phyloP scores from a whole-genome alignment of 2,113 vertebrate species.

The Camelus bactrianus region DNA sequence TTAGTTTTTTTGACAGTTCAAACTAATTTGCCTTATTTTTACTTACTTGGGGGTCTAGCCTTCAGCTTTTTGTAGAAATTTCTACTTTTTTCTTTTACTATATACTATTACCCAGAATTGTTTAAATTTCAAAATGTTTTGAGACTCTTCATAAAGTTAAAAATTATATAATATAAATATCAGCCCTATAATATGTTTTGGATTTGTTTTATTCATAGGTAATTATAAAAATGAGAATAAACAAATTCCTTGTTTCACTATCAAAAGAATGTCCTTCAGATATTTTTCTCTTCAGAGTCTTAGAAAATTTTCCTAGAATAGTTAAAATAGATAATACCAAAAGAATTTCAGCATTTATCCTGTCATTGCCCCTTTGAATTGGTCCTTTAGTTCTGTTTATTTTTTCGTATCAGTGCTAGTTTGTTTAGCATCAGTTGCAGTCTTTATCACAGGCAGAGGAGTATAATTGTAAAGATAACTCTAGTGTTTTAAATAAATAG shows the following conservation, averaged over 20 bases:
- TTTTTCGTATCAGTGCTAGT: neutral
- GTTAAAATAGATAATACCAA: neutral
- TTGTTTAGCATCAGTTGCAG: neutral
- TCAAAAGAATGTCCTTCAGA: neutral
- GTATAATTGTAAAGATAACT: neutral
- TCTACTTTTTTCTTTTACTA: slow-evolving; percentile 40
- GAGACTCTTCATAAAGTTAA: slow-evolving; percentile 1
- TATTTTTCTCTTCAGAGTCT: neutral
- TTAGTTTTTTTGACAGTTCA: neutral
- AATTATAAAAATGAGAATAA: slow-evolving; percentile 42
- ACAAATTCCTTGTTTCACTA: neutral
- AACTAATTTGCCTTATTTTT: slow-evolving; percentile 3
- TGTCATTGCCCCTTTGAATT: neutral
- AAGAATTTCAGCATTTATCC: neutral
- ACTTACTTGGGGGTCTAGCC: neutral
- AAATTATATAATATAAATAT: slow-evolving; percentile 8
- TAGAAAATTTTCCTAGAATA: neutral
- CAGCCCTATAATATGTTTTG: neutral
- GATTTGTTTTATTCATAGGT: slow-evolving; percentile 14
- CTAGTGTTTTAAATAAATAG: neutral
- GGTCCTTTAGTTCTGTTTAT: neutral
- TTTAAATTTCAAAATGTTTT: slow-evolving; percentile 58
- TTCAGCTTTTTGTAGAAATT: slow-evolving; percentile 25
- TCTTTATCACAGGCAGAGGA: neutral
- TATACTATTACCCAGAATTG: slow-evolving; percentile 31